Evolutionary conservation across 2,888 invertebrate genomes (phyloP).

Genomic region (Prosopocoilus inquinatus): DNA sequence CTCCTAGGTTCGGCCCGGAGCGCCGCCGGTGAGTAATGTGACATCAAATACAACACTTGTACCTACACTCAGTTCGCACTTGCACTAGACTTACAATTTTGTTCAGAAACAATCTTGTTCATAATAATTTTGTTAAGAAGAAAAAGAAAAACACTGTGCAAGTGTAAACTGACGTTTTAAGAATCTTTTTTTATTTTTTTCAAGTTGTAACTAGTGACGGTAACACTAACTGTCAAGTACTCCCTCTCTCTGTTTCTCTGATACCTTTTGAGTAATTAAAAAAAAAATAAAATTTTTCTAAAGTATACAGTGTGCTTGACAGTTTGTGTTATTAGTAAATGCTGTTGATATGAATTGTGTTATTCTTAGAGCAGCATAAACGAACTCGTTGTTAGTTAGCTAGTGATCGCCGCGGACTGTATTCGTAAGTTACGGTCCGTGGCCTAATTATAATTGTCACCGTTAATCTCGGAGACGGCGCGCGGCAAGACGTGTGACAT

Average conservation of each 20-base stretch:
- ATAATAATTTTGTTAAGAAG: background rate
- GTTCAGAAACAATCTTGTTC: background rate
- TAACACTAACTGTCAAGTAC: background rate
- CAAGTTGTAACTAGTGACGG: slow-evolving; percentile 8
- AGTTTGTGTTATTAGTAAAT: slow-evolving; percentile 10
- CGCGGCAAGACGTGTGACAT: slow-evolving; percentile 27
- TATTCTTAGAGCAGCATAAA: slow-evolving; percentile 24
- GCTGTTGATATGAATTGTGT: slow-evolving; percentile 20
- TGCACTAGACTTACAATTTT: slow-evolving; percentile 20
- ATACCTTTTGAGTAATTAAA: too few relatives aligned
- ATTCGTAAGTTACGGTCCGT: slow-evolving; percentile 53
- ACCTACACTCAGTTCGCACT: slow-evolving; percentile 32
- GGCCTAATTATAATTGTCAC: slow-evolving; percentile 27
- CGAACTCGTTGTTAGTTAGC: slow-evolving; percentile 20
- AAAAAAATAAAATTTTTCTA: too few relatives aligned
- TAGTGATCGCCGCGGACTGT: slow-evolving; percentile 43
- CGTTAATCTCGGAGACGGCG: slow-evolving; percentile 16
- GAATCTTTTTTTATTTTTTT: slow-evolving; percentile 8
- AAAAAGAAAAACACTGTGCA: background rate
- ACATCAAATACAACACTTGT: slow-evolving; percentile 36
- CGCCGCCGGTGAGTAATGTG: slow-evolving; percentile 52
- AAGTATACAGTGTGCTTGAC: slow-evolving; percentile 3
- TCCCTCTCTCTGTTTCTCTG: too few relatives aligned
- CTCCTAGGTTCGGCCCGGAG: slow-evolving; percentile 50
- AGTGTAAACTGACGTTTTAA: slow-evolving; percentile 18